Conservation (phyloP, 2,888 invertebrate species). For the Strigamia crassipes region DNA sequence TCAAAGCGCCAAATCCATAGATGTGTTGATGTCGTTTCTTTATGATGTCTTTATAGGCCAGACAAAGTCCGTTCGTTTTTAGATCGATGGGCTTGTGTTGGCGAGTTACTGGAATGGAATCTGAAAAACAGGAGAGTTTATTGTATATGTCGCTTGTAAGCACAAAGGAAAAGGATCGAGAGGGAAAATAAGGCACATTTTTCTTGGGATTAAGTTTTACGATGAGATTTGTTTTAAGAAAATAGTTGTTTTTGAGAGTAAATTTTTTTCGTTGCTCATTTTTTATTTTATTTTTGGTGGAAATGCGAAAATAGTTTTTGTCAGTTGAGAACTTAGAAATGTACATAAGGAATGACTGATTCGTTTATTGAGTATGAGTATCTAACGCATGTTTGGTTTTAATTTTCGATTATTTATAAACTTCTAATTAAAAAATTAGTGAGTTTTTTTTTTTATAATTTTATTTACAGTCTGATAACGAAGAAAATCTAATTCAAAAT, state of each 20-base stretch:
- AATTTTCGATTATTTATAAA: neutral
- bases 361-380: no score
- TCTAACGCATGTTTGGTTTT: neutral
- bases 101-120: conserved; percentile 35
- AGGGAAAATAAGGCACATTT: neutral
- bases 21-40: conserved; percentile 40
- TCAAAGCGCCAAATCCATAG: conserved; percentile 21
- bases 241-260: neutral
- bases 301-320: neutral
- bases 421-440: neutral
- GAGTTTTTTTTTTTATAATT: neutral
- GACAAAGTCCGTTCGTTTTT: conserved; percentile 29
- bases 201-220: no score
- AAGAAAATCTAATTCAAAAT: conserved; percentile 22
- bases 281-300: neutral
- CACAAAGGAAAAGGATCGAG: neutral
- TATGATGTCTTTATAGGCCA: conserved; percentile 29
- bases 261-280: neutral
- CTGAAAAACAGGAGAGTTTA: conserved; percentile 25
- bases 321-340: neutral
- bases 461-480: conserved; percentile 17
- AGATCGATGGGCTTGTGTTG: conserved; percentile 21
- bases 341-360: no score
- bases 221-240: neutral
- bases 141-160: neutral